Evolutionary conservation across 2,888 invertebrate genomes (phyloP).

Genomic region (Odontocerum albicorne): DNA sequence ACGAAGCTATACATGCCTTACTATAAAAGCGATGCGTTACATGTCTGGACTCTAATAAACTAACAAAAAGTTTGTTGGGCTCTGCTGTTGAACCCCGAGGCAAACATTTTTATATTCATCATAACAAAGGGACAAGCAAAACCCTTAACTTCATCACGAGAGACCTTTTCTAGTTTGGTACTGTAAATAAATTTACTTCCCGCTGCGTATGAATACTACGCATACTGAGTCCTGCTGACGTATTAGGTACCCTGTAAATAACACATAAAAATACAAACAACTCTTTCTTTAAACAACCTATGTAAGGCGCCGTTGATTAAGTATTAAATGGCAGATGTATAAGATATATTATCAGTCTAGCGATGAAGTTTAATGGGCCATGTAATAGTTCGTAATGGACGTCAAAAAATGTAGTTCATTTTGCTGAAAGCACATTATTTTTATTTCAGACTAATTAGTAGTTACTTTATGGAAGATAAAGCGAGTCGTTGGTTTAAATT

Average conservation of each 20-base stretch:
- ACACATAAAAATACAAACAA: constrained; percentile 26
- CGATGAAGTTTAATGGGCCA: constrained; percentile 24
- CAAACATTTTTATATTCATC: constrained; percentile 21
- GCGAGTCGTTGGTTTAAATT: not conserved
- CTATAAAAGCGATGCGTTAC: constrained; percentile 24
- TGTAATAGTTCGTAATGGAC: constrained; percentile 14
- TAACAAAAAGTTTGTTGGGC: constrained; percentile 16
- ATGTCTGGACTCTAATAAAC: constrained; percentile 19
- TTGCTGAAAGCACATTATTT: constrained; percentile 3
- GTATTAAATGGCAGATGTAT: constrained; percentile 18
- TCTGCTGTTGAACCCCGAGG: constrained; percentile 10
- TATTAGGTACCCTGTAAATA: constrained; percentile 28
- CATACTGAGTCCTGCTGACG: constrained; percentile 29
- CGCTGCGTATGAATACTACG: constrained; percentile 27
- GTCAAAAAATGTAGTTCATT: constrained; percentile 8
- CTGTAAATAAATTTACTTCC: constrained; percentile 26
- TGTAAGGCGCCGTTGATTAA: constrained; percentile 20
- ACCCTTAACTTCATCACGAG: constrained; percentile 9
- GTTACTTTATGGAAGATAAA: not conserved
- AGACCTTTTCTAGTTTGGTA: not conserved
- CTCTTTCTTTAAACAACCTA: constrained; percentile 4
- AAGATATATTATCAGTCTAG: constrained; percentile 4
- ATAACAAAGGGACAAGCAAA: constrained; percentile 15
- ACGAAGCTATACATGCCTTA: constrained; percentile 3
- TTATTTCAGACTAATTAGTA: constrained; percentile 8